Conservation (phyloP, 2,888 invertebrate species). For the Trilocha varians region DNA sequence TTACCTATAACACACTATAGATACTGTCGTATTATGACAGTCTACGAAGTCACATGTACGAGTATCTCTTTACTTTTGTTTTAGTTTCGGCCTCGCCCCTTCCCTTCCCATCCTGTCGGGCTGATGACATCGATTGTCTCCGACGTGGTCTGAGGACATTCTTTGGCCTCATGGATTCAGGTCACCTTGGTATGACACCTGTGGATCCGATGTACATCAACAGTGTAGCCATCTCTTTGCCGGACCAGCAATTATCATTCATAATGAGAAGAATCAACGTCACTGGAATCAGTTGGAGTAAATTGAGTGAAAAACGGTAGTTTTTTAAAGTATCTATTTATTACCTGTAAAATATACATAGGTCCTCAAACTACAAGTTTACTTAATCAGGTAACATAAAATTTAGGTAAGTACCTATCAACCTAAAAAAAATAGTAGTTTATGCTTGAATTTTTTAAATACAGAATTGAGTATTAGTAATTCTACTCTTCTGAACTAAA, state of each 20-base stretch:
- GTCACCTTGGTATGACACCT: conserved; percentile 48
- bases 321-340: not conserved
- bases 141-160: conserved; percentile 54
- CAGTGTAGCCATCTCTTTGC: conserved; percentile 46
- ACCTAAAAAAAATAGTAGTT: too few species aligned
- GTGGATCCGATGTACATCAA: conserved; percentile 48
- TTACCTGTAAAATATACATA: not conserved
- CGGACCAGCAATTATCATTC: conserved; percentile 48
- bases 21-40: too few species aligned
- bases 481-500: too few species aligned
- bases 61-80: not conserved
- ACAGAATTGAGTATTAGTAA: too few species aligned
- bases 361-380: too few species aligned
- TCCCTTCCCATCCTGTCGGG: conserved; percentile 54
- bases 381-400: too few species aligned
- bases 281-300: conserved; percentile 59
- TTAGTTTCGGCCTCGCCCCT: conserved; percentile 33
- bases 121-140: conserved; percentile 50
- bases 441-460: too few species aligned
- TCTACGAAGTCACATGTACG: too few species aligned
- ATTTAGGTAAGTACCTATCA: too few species aligned
- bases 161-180: conserved; percentile 56
- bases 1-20: too few species aligned
- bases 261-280: conserved; percentile 51
- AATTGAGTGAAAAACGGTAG: conserved; percentile 47